phyloP scores from a whole-genome alignment of 2,113 vertebrate species.

The Raja brachyura region DNA sequence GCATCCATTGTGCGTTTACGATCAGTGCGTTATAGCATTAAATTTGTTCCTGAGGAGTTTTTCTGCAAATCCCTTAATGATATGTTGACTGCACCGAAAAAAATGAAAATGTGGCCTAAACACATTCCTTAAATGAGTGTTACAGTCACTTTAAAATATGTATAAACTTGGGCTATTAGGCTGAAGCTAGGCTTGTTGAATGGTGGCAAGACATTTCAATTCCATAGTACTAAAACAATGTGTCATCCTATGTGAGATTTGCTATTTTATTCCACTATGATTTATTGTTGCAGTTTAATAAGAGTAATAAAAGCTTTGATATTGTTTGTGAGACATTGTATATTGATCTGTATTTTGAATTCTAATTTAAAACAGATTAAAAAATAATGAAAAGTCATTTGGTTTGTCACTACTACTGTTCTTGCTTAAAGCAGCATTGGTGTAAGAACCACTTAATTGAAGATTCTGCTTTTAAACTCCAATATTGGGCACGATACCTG shows the following conservation, averaged over 20 bases:
- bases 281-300: slow-evolving; percentile 37
- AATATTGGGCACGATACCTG: not conserved
- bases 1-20: not conserved
- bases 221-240: slow-evolving; percentile 28
- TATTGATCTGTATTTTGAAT: slow-evolving; percentile 35
- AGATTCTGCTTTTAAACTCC: not conserved
- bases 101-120: slow-evolving; percentile 28
- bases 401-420: not conserved
- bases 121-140: not conserved
- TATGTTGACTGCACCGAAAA: slow-evolving; percentile 29
- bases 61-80: not conserved
- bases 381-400: slow-evolving; percentile 14
- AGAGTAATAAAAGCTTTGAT: slow-evolving; percentile 36
- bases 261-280: slow-evolving; percentile 34
- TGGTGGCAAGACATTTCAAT: slow-evolving; percentile 14
- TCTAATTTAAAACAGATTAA: slow-evolving; percentile 37
- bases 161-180: not conserved
- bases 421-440: slow-evolving; percentile 1
- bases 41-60: not conserved
- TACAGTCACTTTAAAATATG: not conserved
- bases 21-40: slow-evolving; percentile 19
- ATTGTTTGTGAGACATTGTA: slow-evolving; percentile 38
- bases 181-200: not conserved
- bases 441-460: not conserved
- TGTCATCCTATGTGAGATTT: slow-evolving; percentile 32